These are phyloP conservation scores for Bursaphelenchus okinawaensis DNA, from an alignment of 2,888 invertebrate genomes.

Conservation along the genomic window DNA sequence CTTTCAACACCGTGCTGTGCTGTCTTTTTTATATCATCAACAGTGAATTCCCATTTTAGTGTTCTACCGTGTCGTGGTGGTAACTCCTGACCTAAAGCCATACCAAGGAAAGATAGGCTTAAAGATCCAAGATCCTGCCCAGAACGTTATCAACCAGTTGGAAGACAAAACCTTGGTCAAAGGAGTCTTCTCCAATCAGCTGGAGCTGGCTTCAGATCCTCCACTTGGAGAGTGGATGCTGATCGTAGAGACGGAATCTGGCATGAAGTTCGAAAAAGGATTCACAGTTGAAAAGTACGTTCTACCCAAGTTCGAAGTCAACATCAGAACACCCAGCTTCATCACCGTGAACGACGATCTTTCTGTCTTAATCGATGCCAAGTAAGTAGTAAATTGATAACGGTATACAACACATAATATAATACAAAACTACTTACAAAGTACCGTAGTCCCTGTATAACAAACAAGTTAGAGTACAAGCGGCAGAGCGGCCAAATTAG, in stretches of 20 bases:
- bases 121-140: slow-evolving; percentile 62
- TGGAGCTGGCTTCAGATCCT: slow-evolving; percentile 58
- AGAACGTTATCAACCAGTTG: slow-evolving; percentile 55
- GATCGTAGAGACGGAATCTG: slow-evolving; percentile 44
- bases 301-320: slow-evolving; percentile 84
- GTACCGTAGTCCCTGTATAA: too few species aligned
- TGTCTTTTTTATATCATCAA: neutral
- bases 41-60: too few species aligned
- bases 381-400: slow-evolving; percentile 63
- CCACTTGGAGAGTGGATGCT: slow-evolving; percentile 59
- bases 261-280: slow-evolving; percentile 62
- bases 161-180: slow-evolving; percentile 55
- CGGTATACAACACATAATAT: slow-evolving; percentile 1
- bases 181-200: slow-evolving; percentile 54
- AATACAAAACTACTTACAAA: too few species aligned
- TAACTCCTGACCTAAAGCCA: slow-evolving; percentile 73
- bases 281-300: slow-evolving; percentile 78
- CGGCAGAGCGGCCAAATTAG: too few species aligned
- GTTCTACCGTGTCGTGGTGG: slow-evolving; percentile 73
- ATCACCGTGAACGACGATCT: slow-evolving; percentile 75
- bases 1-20: neutral
- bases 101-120: slow-evolving; percentile 65
- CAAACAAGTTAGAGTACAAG: too few species aligned
- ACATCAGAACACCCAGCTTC: slow-evolving; percentile 75
- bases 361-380: slow-evolving; percentile 74